phyloP scores from a whole-genome alignment of 2,888 invertebrate genomes.

The Cryptus viduatorius region DNA sequence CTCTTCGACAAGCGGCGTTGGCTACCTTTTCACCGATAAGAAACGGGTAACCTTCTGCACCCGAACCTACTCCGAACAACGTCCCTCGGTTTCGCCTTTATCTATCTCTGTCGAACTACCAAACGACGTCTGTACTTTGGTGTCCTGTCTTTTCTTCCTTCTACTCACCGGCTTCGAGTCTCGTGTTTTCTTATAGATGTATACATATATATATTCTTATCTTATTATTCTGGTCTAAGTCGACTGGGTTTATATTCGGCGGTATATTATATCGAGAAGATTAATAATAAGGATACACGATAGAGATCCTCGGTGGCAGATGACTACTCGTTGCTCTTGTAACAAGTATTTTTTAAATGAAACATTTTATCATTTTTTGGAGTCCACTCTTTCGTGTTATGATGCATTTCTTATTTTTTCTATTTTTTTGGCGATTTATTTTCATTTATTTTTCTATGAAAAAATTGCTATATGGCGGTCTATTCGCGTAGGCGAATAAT shows the following conservation, averaged over 20 bases:
- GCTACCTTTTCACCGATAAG: conserved; percentile 61
- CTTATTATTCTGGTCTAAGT: conserved; percentile 50
- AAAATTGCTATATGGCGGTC: no score
- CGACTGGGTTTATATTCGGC: conserved; percentile 42
- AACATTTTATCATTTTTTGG: background rate
- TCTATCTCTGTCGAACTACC: conserved; percentile 1
- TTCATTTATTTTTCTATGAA: no score
- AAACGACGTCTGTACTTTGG: background rate
- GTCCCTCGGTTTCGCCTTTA: conserved; percentile 40
- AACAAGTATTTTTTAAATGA: background rate
- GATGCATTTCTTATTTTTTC: no score
- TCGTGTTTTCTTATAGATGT: conserved; percentile 32
- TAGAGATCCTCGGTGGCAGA: conserved; percentile 27
- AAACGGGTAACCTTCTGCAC: conserved; percentile 47
- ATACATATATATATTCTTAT: conserved; percentile 30
- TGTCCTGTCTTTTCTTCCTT: background rate
- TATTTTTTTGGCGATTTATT: no score
- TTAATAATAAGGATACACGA: conserved; percentile 53
- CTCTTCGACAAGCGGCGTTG: conserved; percentile 57
- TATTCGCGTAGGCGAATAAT: no score
- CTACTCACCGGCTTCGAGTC: conserved; percentile 14
- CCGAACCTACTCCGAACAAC: conserved; percentile 62
- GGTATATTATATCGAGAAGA: conserved; percentile 44
- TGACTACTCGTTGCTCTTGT: background rate
- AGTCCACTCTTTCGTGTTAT: no score